Evolutionary conservation across 2,888 invertebrate species (phyloP).

Genomic region (Acrocyrtus sp.): DNA sequence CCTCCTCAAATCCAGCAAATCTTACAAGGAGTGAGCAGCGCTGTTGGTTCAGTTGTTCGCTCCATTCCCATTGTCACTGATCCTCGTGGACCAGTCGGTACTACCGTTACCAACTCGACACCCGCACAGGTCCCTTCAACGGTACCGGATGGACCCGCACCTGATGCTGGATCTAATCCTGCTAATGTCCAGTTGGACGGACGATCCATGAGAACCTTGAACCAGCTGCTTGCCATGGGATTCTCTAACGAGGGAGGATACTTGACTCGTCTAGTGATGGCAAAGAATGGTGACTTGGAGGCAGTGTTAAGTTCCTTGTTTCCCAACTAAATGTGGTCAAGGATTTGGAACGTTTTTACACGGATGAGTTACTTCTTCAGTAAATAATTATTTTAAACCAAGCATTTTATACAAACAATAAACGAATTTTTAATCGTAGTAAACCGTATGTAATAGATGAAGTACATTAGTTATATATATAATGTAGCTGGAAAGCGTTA

Average conservation of each 20-base stretch:
- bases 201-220: constrained; percentile 50
- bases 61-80: constrained; percentile 55
- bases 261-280: constrained; percentile 57
- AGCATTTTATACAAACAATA: background rate
- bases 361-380: constrained; percentile 1
- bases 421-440: background rate
- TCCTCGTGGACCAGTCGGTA: constrained; percentile 31
- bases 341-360: background rate
- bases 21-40: constrained; percentile 52
- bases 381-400: background rate
- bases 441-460: background rate
- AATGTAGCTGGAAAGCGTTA: too few relatives aligned
- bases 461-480: too few relatives aligned
- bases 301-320: constrained; percentile 58
- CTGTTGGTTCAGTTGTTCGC: constrained; percentile 52
- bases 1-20: constrained; percentile 55
- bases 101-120: constrained; percentile 7
- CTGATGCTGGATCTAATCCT: background rate
- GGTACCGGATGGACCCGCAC: background rate
- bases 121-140: constrained; percentile 14
- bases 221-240: constrained; percentile 61
- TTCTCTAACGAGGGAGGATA: constrained; percentile 61
- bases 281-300: constrained; percentile 61
- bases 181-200: constrained; percentile 30
- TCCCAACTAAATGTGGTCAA: constrained; percentile 42